Evolutionary conservation across 2,113 vertebrate species (phyloP).

Genomic region (Platysteira castanea): DNA sequence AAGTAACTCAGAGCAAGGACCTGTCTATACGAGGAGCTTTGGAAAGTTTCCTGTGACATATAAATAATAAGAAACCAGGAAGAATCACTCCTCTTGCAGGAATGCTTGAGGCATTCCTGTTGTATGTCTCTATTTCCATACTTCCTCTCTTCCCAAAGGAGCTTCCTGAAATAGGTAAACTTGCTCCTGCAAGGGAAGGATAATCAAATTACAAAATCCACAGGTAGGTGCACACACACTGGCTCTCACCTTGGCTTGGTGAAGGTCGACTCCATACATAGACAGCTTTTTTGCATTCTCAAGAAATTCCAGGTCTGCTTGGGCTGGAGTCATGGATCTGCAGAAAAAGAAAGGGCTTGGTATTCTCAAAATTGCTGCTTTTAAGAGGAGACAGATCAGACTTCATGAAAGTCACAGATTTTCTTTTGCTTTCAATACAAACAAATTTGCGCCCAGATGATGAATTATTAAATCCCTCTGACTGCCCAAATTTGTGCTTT

Average conservation of each 20-base stretch:
- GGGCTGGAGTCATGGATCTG: constrained; percentile 95
- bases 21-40: background rate
- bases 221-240: background rate
- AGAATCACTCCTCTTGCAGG: background rate
- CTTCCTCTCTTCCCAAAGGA: background rate
- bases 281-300: constrained; percentile 98
- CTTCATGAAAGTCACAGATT: background rate
- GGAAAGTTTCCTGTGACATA: background rate
- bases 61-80: background rate
- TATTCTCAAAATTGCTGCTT: background rate
- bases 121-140: background rate
- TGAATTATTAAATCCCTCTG: background rate
- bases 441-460: background rate
- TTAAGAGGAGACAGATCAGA: background rate
- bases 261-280: constrained; percentile 97
- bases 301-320: constrained; percentile 95
- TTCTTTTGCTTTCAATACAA: background rate
- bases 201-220: background rate
- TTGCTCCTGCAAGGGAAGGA: background rate
- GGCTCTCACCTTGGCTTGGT: constrained; percentile 89
- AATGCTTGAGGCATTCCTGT: background rate
- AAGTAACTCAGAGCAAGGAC: background rate
- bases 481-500: background rate
- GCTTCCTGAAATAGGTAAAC: background rate
- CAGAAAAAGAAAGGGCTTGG: background rate